Evolutionary conservation across 2,797 vertebrate genomes (phyloP).

Genomic region (Sphaeramia orbicularis): DNA sequence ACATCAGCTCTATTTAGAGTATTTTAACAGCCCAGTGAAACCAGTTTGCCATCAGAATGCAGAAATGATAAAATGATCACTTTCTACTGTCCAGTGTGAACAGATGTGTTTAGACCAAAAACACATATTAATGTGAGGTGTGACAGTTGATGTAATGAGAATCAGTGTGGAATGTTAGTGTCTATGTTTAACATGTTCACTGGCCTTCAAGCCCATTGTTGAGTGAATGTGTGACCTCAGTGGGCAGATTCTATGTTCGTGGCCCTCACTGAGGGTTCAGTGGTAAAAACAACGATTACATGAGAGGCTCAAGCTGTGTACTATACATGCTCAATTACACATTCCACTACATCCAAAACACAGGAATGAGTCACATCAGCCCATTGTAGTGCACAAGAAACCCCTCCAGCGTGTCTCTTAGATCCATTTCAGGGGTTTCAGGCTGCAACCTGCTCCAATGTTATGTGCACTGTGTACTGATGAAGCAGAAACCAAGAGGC

Average conservation of each 20-base stretch:
- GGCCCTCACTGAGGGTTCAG: conserved; percentile 6
- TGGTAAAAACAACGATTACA: conserved; percentile 53
- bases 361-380: conserved; percentile 72
- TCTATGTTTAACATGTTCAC: background rate
- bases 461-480: conserved; percentile 81
- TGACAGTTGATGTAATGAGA: no score
- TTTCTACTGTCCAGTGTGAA: no score
- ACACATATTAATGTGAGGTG: no score
- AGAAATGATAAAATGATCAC: no score
- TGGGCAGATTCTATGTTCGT: conserved; percentile 7
- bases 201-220: background rate
- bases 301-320: conserved; percentile 49
- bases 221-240: conserved; percentile 27
- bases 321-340: conserved; percentile 70
- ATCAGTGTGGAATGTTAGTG: background rate
- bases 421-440: conserved; percentile 77
- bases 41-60: no score
- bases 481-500: conserved; percentile 79
- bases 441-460: conserved; percentile 77
- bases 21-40: no score
- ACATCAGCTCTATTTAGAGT: no score
- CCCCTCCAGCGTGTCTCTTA: conserved; percentile 74
- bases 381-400: conserved; percentile 64
- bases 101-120: no score
- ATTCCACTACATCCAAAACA: conserved; percentile 66